Conservation (phyloP, 2,888 invertebrate species). For the Zhengitettix transpicula region DNA sequence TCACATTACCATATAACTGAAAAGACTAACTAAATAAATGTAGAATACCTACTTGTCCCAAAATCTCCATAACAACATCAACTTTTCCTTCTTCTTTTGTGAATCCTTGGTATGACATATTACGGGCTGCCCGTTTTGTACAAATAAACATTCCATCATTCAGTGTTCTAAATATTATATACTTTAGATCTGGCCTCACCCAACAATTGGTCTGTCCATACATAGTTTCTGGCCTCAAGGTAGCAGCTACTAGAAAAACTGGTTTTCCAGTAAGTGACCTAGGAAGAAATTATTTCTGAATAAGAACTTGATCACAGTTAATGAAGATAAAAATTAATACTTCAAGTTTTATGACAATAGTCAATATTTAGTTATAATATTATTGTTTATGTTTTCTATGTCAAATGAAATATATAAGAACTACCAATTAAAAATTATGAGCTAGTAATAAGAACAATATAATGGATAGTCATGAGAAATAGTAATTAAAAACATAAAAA, state of each 20-base stretch:
- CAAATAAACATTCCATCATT: constrained; percentile 69
- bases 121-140: constrained; percentile 75
- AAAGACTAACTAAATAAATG: no score
- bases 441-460: no score
- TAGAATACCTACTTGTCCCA: constrained; percentile 38
- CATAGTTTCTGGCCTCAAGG: constrained; percentile 98
- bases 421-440: no score
- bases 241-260: constrained; percentile 87
- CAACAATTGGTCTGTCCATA: constrained; percentile 99
- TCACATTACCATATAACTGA: no score
- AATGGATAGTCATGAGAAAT: no score
- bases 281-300: not conserved
- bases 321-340: no score
- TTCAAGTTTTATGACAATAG: no score
- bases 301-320: no score
- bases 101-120: constrained; percentile 92
- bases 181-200: constrained; percentile 88
- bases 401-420: no score
- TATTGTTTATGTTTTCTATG: no score
- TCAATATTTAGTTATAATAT: no score
- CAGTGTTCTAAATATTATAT: constrained; percentile 66
- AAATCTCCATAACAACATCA: constrained; percentile 48
- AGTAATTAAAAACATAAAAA: no score
- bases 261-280: constrained; percentile 36
- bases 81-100: constrained; percentile 64